Conservation (phyloP, 2,888 invertebrate genomes). For the Drosophila algonquin region DNA sequence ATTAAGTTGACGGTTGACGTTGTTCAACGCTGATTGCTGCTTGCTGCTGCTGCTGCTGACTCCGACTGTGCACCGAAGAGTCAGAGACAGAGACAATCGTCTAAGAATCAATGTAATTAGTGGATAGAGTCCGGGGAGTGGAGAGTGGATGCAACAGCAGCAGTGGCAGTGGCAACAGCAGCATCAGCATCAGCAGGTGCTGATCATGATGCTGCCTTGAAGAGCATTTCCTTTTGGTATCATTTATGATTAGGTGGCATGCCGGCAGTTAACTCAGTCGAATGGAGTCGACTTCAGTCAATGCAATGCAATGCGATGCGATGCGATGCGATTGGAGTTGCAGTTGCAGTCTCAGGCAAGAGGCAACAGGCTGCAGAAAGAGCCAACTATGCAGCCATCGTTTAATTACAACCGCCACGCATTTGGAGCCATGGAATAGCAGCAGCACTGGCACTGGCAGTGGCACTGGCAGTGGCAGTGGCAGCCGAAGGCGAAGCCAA, state of each 20-base stretch:
- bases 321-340: neutral
- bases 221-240: slow-evolving; percentile 75
- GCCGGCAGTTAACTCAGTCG: slow-evolving; percentile 57
- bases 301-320: slow-evolving; percentile 2
- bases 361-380: neutral
- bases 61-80: neutral
- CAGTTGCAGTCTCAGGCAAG: slow-evolving; percentile 1
- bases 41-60: slow-evolving; percentile 7
- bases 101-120: slow-evolving; percentile 53
- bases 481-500: neutral
- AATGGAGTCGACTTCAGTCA: slow-evolving; percentile 17
- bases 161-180: too few species aligned
- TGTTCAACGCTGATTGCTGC: slow-evolving; percentile 12
- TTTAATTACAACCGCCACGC: slow-evolving; percentile 70
- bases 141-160: neutral
- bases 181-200: slow-evolving; percentile 28
- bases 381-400: slow-evolving; percentile 38
- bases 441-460: slow-evolving; percentile 4
- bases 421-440: slow-evolving; percentile 50
- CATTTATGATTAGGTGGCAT: slow-evolving; percentile 78
- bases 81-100: slow-evolving; percentile 26
- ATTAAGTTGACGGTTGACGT: slow-evolving; percentile 52
- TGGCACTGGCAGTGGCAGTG: slow-evolving; percentile 13
- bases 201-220: slow-evolving; percentile 47
- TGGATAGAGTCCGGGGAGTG: slow-evolving; percentile 1